A percentile compares a stretch with the other conserved stretches of the same genome.
phyloP scores from a whole-genome alignment of 2,113 vertebrate genomes.

The Emydocephalus ijimae region DNA sequence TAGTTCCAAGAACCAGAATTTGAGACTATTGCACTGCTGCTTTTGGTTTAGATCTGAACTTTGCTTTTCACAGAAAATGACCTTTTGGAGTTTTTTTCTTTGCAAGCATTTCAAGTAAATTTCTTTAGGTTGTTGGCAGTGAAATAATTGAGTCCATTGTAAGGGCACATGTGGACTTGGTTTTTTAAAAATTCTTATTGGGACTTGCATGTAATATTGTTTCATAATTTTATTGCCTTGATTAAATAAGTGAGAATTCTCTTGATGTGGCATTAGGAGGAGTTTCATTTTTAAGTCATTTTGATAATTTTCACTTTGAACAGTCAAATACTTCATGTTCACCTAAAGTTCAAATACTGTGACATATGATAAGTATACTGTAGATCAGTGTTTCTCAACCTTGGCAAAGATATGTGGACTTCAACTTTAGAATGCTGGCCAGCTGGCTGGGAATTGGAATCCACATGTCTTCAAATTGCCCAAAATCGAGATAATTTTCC shows the following conservation, averaged over 20 bases:
- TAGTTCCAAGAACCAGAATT: constrained; percentile 8
- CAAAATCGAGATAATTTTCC: not conserved
- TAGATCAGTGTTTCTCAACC: not conserved
- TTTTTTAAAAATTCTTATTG: not conserved
- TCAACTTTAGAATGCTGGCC: not conserved
- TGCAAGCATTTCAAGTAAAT: not conserved
- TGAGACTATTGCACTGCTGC: not conserved
- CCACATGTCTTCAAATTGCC: not conserved
- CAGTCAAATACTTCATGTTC: not conserved
- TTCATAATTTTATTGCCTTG: not conserved
- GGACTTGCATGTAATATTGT: not conserved
- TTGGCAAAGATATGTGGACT: not conserved
- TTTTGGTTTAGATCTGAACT: not conserved
- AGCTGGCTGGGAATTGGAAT: not conserved
- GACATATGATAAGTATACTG: not conserved
- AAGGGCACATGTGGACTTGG: not conserved
- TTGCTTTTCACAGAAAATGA: not conserved
- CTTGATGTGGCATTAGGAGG: constrained; percentile 1
- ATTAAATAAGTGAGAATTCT: not conserved
- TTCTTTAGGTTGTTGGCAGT: not conserved
- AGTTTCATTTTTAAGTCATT: not conserved
- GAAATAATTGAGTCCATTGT: not conserved
- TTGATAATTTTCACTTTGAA: not conserved
- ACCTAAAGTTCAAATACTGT: not conserved
- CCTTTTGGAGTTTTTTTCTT: not conserved